A percentile compares a stretch with the other conserved stretches of the same genome.
These are phyloP conservation scores for Leucophora obtusa DNA, from an alignment of 2,888 invertebrate genomes.

Conservation along the genomic window DNA sequence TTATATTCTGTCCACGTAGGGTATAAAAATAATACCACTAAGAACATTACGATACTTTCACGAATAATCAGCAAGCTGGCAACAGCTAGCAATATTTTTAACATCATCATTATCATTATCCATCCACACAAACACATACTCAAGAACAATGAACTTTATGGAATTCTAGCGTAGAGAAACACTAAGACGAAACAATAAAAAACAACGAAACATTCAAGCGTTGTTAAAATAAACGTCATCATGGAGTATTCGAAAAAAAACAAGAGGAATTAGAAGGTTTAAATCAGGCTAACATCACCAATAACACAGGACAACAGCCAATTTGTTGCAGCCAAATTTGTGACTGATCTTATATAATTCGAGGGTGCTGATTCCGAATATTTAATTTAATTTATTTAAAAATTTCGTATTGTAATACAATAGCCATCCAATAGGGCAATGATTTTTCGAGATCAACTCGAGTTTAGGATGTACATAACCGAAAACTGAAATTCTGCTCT, in stretches of 20 bases:
- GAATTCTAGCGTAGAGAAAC: conserved; percentile 31
- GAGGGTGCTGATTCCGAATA: too few species aligned
- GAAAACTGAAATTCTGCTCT: too few species aligned
- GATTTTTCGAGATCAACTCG: too few species aligned
- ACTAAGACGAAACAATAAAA: conserved; percentile 43
- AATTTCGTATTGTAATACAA: too few species aligned
- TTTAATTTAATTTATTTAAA: too few species aligned
- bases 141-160: conserved; percentile 60
- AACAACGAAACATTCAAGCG: not conserved
- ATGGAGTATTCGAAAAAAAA: not conserved
- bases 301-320: not conserved
- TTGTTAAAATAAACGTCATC: not conserved
- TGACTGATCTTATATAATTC: too few species aligned
- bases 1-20: too few species aligned
- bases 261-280: not conserved
- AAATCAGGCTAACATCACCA: not conserved
- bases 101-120: conserved; percentile 52
- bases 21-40: conserved; percentile 58
- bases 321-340: too few species aligned
- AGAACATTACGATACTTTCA: conserved; percentile 57
- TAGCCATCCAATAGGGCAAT: too few species aligned
- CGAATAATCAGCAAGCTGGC: conserved; percentile 54
- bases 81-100: conserved; percentile 12
- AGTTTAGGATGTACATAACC: too few species aligned
- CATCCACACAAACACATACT: conserved; percentile 28